Conservation (phyloP, 1,140 invertebrate genomes). For the Andrena cerasifolii region DNA sequence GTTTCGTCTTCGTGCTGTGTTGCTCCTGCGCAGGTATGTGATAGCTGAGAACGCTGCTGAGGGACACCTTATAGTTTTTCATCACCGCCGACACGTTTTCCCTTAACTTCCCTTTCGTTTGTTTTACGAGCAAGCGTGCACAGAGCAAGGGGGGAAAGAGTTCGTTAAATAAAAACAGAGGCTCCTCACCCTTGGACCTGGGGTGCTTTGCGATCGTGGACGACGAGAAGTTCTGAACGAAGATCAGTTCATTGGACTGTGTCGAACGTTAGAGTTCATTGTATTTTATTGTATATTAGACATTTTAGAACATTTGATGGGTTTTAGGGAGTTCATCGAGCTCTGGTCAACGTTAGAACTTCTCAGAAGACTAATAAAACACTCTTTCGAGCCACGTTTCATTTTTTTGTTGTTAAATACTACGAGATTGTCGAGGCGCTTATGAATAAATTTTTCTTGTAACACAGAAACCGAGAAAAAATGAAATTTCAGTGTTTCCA, state of each 20-base stretch:
- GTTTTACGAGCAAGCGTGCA: constrained; percentile 64
- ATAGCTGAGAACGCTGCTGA: constrained; percentile 80
- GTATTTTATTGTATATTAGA: too few species aligned
- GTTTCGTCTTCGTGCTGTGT: constrained; percentile 74
- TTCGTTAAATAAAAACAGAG: constrained; percentile 25
- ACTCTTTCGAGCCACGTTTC: too few species aligned
- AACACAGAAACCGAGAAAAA: too few species aligned
- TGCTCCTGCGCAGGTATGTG: constrained; percentile 76
- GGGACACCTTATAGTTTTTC: constrained; percentile 81
- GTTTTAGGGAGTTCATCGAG: too few species aligned
- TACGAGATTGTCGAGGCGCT: too few species aligned
- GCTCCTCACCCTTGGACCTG: too few species aligned
- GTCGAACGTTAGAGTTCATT: background rate
- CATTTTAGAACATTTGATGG: too few species aligned
- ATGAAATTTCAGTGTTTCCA: too few species aligned
- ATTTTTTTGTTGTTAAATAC: too few species aligned
- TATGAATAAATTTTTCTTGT: too few species aligned
- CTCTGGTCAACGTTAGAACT: too few species aligned
- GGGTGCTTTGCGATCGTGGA: background rate
- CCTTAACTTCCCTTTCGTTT: constrained; percentile 79
- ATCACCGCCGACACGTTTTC: constrained; percentile 72
- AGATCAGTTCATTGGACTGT: background rate
- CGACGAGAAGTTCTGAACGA: background rate
- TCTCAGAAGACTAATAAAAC: too few species aligned
- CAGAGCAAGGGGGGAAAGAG: constrained; percentile 39